Conservation (phyloP, 2,797 vertebrate species). For the Rhabdophis nuchalis region DNA sequence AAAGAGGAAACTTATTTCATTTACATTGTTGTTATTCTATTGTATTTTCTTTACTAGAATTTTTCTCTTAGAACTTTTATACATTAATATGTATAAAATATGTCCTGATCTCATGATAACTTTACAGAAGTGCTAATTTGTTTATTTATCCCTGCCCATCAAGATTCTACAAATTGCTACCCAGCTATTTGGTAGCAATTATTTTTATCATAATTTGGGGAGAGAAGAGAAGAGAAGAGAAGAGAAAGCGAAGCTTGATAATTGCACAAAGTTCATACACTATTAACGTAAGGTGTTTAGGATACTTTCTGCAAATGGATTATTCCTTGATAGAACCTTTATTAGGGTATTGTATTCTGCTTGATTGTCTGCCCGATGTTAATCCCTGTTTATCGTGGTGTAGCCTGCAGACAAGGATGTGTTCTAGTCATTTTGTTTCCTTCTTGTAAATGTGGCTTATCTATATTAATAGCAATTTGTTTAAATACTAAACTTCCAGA, state of each 20-base stretch:
- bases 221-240: background rate
- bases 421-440: background rate
- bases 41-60: background rate
- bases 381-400: background rate
- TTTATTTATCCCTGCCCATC: background rate
- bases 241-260: background rate
- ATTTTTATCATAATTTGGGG: background rate
- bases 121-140: background rate
- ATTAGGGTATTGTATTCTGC: background rate
- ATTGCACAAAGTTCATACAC: background rate
- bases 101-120: background rate
- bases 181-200: background rate
- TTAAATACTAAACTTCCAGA: background rate
- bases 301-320: background rate
- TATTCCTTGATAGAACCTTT: background rate
- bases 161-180: background rate
- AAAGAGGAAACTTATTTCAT: background rate
- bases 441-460: background rate
- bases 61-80: background rate
- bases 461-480: background rate
- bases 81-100: background rate
- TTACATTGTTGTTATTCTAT: background rate
- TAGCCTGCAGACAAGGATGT: background rate
- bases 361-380: background rate
- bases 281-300: background rate